Conservation (phyloP, 2,113 vertebrate species). For the Oxygymnocypris stewartii region DNA sequence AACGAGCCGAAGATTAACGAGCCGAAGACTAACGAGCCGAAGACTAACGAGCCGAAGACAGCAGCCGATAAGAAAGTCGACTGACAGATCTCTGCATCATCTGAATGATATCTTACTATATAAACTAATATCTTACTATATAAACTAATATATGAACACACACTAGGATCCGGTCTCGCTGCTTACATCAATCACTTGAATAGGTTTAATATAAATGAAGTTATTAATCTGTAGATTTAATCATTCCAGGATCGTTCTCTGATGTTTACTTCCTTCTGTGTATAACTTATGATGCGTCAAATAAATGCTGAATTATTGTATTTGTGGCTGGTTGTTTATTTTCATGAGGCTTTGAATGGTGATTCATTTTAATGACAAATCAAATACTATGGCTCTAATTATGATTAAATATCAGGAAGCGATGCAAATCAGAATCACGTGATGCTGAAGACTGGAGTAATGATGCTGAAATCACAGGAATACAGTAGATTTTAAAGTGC, state of each 20-base stretch:
- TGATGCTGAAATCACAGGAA: no score
- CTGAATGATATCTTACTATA: not conserved
- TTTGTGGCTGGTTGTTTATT: not conserved
- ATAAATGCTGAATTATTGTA: constrained; percentile 1
- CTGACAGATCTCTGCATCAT: not conserved
- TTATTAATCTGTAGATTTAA: not conserved
- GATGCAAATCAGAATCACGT: not conserved
- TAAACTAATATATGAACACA: not conserved
- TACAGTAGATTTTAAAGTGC: no score
- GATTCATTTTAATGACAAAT: not conserved
- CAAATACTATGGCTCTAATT: not conserved
- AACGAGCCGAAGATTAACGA: no score
- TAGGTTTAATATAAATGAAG: not conserved
- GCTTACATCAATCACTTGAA: not conserved
- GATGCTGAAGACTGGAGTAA: no score
- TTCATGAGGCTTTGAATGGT: not conserved
- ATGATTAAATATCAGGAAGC: not conserved
- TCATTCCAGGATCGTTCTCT: not conserved
- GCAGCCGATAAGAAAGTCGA: not conserved
- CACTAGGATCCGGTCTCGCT: not conserved
- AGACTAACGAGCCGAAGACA: not conserved
- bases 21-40: no score
- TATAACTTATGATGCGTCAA: not conserved
- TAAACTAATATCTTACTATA: not conserved
- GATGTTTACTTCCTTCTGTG: not conserved